Evolutionary conservation across 2,113 vertebrate species (phyloP), one percentile per base, ranked within the genome.

Genomic region (Aphelocoma coerulescens): DNA sequence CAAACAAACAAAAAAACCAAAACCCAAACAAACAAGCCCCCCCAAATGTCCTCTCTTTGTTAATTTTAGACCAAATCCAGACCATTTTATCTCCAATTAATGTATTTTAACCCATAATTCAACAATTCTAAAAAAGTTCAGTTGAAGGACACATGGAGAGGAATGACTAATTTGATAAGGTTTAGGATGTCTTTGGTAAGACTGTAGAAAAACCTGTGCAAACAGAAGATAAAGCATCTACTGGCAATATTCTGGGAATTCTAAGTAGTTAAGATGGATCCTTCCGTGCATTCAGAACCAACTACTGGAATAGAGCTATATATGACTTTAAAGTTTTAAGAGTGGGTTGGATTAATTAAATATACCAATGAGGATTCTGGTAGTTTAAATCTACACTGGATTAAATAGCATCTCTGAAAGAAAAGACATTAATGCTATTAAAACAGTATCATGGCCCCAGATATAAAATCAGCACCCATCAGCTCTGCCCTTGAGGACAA

Each of bases 21-120:
- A 54, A 37, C 3, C 11, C 2, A 24, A 37, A 37, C 5, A 30
- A 62, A 63, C 8, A 26, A 0, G 4, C 5, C 19, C 6, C 5
- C 6, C 5, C 8, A 26, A 43, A 2, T 27, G 14, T 68, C 2
- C 4, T 85, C 13, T 54, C 23, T 19, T 33, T 43, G 10, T 43
- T 71, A 12, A 66, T 75, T 88, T 81, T 74, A 89, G 6, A 39
- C 13, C 16, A 93, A 54, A 85, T 55, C 7, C 23, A 52, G 16
- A 37, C 11, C 2, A 22, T 72, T 88, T 78, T 5, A 52, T 33
- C 10, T 43, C 58, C 10, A 51, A 26, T 27, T 13, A 69, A n/a
- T 46, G 4, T 27, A 41, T 80, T 80, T 86, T 77, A 43, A 87
- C 4, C 2, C 21, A 2, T 68, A 93, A 68, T 20, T 74, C 16